Percentiles rank a stretch among this genome's conserved stretches.
phyloP scores from a whole-genome alignment of 2,797 vertebrate genomes.

The Sitta carolinensis region DNA sequence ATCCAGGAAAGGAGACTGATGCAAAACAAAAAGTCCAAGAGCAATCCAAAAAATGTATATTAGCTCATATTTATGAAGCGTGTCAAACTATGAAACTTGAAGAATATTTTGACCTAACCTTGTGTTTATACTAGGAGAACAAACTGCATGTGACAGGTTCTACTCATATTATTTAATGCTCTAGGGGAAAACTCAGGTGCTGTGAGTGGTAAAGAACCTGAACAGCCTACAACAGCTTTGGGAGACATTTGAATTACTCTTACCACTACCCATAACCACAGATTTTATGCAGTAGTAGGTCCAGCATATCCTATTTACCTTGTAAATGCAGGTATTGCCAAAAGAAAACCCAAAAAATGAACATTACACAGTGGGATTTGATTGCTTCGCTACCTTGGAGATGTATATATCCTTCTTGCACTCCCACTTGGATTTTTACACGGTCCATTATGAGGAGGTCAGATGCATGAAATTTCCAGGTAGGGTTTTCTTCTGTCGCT shows the following conservation, averaged over 20 bases:
- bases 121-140: not conserved
- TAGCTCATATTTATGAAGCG: not conserved
- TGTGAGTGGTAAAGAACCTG: not conserved
- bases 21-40: not conserved
- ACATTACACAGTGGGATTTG: not conserved
- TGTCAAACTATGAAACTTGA: not conserved
- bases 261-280: not conserved
- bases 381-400: not conserved
- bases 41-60: not conserved
- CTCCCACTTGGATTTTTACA: not conserved
- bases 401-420: not conserved
- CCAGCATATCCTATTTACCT: not conserved
- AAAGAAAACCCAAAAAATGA: not conserved
- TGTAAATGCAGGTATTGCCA: not conserved
- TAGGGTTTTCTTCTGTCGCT: not conserved
- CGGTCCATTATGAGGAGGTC: not conserved
- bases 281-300: not conserved
- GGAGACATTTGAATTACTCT: not conserved
- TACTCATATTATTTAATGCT: constrained; percentile 14
- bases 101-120: constrained; percentile 43
- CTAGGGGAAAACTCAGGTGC: constrained; percentile 1
- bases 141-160: constrained; percentile 45
- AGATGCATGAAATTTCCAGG: not conserved
- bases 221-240: not conserved
- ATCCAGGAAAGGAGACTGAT: not conserved